Percentiles rank a stretch among this genome's conserved stretches.
Evolutionary conservation across 1,140 invertebrate genomes (phyloP).

Genomic region (Melipona quadrifasciata): DNA sequence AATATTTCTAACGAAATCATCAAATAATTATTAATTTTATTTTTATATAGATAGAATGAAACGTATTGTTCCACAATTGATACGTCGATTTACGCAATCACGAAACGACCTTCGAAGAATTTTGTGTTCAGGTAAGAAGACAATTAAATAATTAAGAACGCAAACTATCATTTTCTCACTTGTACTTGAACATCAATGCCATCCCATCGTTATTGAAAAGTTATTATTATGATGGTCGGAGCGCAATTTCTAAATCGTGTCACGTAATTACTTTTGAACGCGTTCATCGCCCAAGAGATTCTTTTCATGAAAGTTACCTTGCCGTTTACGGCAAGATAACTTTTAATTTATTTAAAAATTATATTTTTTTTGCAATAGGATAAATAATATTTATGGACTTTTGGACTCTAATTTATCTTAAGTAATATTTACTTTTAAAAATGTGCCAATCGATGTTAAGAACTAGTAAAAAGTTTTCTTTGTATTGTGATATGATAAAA

Average conservation of each 20-base stretch:
- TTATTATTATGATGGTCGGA: too few relatives aligned
- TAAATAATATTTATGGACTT: not conserved
- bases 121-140: constrained; percentile 17
- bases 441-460: not conserved
- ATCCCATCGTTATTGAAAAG: not conserved
- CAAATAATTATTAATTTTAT: not conserved
- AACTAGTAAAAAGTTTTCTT: not conserved
- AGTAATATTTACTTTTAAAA: not conserved
- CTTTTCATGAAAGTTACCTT: not conserved
- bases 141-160: too few relatives aligned
- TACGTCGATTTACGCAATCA: not conserved
- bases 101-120: not conserved
- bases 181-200: not conserved
- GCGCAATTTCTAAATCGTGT: not conserved
- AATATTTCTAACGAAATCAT: not conserved
- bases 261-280: not conserved
- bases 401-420: not conserved
- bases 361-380: not conserved
- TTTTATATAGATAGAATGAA: constrained; percentile 10
- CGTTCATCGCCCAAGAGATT: not conserved
- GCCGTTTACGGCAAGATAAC: not conserved
- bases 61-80: not conserved
- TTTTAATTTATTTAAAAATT: too few relatives aligned
- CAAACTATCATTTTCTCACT: not conserved
- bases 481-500: not conserved